Base-by-base conservation (phyloP, 2,888 invertebrate genomes). In the Dolichomitus sp. region DNA sequence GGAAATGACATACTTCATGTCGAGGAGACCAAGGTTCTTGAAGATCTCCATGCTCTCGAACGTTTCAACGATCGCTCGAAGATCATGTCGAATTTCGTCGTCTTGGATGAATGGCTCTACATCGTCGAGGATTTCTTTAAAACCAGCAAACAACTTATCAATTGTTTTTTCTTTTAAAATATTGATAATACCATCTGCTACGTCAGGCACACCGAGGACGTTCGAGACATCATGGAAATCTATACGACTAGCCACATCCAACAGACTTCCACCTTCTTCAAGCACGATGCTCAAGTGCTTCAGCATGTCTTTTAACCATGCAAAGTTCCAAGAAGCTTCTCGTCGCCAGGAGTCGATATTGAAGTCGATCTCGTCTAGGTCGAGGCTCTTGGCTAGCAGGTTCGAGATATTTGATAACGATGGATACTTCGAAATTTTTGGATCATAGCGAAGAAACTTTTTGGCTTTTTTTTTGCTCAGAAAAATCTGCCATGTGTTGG, bases 241-340 rank as follows among this genome's bases (percentile, higher is more conserved):
- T 63, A 95, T 87, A 74, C 90, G 89, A 81, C 95, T 94, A 57
- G 94, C 94, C 2, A 94, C 92, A 0, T 94, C 94, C 68, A 95
- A 86, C 14, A 95, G 87, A n/a, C 94, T 92, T 2, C 94, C 93
- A 0, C 93, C 83, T 83, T 95, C 94, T 0, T 90, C 90, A 30
- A 95, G 82, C 7, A 95, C 83, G 0, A 88, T 83, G 72, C 94
- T 94, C 5, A 94, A 85, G 84, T 94, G 94, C 0, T 89, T 77
- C 0, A 95, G 86, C 27, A 95, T 94, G n/a, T 93, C 90, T 1
- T 94, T 92, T 4, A 95, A 83, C 94, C 95, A 95, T 19, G 89
- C 87, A 81, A 95, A 94, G 61, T 93, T 92, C 95, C 94, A 95
- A 89, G 94, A 94, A 27, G 94, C 93, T n/a, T 94, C 89, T 0